Conservation (phyloP, 92 coral and sea anemone species). For the Montipora capitata region DNA sequence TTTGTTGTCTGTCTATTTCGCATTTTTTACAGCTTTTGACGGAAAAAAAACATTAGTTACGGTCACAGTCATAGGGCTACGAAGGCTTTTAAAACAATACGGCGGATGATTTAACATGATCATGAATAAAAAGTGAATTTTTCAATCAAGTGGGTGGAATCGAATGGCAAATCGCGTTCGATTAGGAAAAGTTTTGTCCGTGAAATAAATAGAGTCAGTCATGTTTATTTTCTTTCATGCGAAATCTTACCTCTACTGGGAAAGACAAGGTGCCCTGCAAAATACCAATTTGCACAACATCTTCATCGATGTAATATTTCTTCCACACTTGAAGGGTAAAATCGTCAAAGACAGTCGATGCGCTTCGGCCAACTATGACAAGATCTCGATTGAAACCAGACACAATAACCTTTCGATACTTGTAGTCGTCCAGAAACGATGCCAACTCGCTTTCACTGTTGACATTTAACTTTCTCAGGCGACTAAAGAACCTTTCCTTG, state of each 20-base stretch:
- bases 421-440: conserved; percentile 79
- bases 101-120: too few relatives aligned
- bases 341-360: conserved; percentile 89
- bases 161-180: too few relatives aligned
- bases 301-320: conserved; percentile 89
- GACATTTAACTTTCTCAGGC: conserved; percentile 83
- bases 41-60: too few relatives aligned
- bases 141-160: too few relatives aligned
- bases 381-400: conserved; percentile 85
- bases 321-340: conserved; percentile 90
- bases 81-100: too few relatives aligned
- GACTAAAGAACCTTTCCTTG: conserved; percentile 81
- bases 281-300: conserved; percentile 88
- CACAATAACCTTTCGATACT: conserved; percentile 82
- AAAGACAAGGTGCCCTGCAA: conserved; percentile 87
- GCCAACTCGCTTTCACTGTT: conserved; percentile 67
- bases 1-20: too few relatives aligned
- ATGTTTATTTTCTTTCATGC: background rate
- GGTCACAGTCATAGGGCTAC: too few relatives aligned
- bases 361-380: conserved; percentile 83
- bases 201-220: background rate
- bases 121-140: too few relatives aligned
- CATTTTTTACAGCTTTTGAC: too few relatives aligned
- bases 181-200: too few relatives aligned
- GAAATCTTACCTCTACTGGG: conserved; percentile 85